Evolutionary conservation across 2,797 vertebrate species (phyloP), one percentile per base, ranked within the genome.

Genomic region (Zalophus californianus): DNA sequence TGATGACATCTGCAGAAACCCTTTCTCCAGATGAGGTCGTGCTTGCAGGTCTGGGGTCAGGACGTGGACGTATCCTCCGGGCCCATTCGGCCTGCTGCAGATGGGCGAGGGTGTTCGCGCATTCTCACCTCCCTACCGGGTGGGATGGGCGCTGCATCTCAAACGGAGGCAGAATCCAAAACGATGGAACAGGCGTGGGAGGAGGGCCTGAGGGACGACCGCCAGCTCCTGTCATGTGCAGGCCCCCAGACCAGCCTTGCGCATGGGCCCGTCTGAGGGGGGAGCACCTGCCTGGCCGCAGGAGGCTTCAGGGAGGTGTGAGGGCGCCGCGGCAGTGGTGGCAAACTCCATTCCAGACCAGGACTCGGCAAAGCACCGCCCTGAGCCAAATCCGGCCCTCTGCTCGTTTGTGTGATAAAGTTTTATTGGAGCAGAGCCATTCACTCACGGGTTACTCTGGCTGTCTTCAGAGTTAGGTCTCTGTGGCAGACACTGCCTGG

Each of bases 371-470:
- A 2, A 16, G 52, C 13, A 0, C 6, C 2, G 18, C 60, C 64
- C n/a, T 13, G 27, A 38, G 35, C 50, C 83, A 64, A 2, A 32
- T 5, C 14, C 0, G 1, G 38, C 58, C n/a, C 5, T 0, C 9
- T 1, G 3, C 38, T 44, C 48, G 7, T 23, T 29, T 29, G 50
- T 44, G 10, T 21, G 21, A 12, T 64, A 38, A 56, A n/a, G 62
- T 56, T 52, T 56, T 44, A 25, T 18, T 6, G 10, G 68, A 60
- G 13, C 41, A 1, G 0, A 16, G 77, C 16, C 29, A 0, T 35
- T 41, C 23, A 0, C 6, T 8, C 1, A 4, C 0, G 1, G 0
- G 23, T 21, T 20, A 0, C 3, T 20, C 2, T 25, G 15, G 68
- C 73, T 7, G 41, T 25, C 32, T 32, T 21, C 3, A 0, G 21